A percentile compares a stretch with the other conserved stretches of the same genome.
Evolutionary conservation across 2,113 vertebrate species (phyloP).

Genomic region (Pampusana beccarii): DNA sequence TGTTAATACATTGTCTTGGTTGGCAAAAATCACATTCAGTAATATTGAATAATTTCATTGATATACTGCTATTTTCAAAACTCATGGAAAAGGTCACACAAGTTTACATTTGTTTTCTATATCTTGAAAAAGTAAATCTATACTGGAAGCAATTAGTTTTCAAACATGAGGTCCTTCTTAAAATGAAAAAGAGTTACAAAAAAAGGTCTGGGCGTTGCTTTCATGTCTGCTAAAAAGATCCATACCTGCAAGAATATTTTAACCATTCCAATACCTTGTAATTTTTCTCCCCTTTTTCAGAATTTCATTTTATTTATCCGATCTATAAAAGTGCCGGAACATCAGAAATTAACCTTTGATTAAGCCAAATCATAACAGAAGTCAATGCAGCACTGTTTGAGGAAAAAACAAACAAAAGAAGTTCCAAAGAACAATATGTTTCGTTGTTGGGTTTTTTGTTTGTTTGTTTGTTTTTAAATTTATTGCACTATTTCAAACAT

Average conservation of each 20-base stretch:
- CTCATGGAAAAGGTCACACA: background rate
- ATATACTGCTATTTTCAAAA: background rate
- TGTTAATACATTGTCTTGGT: background rate
- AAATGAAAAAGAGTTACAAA: background rate
- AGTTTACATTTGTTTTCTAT: background rate
- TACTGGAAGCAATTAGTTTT: background rate
- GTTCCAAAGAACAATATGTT: background rate
- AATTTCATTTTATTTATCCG: background rate
- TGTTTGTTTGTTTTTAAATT: background rate
- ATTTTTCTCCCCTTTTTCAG: background rate
- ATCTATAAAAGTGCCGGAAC: background rate
- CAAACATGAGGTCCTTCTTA: background rate
- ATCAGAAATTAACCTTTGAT: background rate
- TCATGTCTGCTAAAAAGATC: background rate
- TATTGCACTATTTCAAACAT: background rate
- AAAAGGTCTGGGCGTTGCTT: background rate
- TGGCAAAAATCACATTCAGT: background rate
- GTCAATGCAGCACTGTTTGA: background rate
- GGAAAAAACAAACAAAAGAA: background rate
- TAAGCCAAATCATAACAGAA: background rate
- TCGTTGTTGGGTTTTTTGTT: background rate
- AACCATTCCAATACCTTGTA: background rate
- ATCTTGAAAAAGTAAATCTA: background rate
- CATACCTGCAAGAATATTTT: background rate
- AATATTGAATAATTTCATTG: conserved; percentile 6